These are phyloP conservation scores for Amphiura filiformis DNA, from an alignment of 35 echinoderm and acorn worm genomes.

Conservation along the genomic window DNA sequence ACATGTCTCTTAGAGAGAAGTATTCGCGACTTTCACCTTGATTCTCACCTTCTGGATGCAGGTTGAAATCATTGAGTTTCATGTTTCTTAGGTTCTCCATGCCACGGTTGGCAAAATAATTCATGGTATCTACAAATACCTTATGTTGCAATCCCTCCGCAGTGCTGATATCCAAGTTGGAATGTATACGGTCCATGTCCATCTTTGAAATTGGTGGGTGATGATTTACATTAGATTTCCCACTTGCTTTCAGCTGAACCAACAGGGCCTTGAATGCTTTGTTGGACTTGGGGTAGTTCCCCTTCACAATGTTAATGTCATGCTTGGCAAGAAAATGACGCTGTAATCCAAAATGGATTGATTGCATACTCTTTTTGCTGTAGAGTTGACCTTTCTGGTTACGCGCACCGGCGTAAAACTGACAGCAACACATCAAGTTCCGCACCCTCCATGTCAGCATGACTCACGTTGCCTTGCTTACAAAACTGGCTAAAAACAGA, in stretches of 20 bases:
- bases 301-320: slow-evolving; percentile 9
- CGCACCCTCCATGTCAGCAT: slow-evolving; percentile 16
- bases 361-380: slow-evolving; percentile 1
- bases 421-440: slow-evolving; percentile 1
- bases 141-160: slow-evolving; percentile 21
- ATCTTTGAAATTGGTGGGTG: neutral
- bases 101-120: slow-evolving; percentile 21
- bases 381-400: slow-evolving; percentile 18
- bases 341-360: slow-evolving; percentile 20
- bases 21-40: neutral
- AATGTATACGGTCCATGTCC: slow-evolving; percentile 28
- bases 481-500: slow-evolving; percentile 8
- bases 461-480: neutral
- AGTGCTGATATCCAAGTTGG: slow-evolving; percentile 15
- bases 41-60: neutral
- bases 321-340: slow-evolving; percentile 2
- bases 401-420: slow-evolving; percentile 25
- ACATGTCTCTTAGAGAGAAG: slow-evolving; percentile 24
- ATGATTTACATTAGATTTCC: neutral
- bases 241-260: neutral
- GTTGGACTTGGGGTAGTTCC: neutral
- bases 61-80: slow-evolving; percentile 24
- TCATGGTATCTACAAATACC: slow-evolving; percentile 43
- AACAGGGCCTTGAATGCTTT: slow-evolving; percentile 11
- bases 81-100: slow-evolving; percentile 15